Evolutionary conservation across 2,888 invertebrate species (phyloP).

Genomic region (Biston stratarius): DNA sequence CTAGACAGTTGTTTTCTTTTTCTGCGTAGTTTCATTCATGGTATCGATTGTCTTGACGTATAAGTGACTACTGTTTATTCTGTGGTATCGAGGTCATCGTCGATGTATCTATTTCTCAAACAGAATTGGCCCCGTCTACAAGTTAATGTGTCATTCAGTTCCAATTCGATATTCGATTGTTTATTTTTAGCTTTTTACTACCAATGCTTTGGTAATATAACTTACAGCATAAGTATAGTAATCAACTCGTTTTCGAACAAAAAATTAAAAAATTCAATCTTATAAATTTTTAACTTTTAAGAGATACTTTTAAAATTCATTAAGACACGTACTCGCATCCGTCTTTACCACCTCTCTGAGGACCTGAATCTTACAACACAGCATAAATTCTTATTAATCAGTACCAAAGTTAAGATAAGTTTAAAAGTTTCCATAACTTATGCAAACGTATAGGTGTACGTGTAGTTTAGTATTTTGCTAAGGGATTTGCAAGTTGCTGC

Average conservation of each 20-base stretch:
- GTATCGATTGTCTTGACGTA: neutral
- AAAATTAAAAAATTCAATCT: no score
- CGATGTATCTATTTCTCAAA: neutral
- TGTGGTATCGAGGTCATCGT: conserved; percentile 1
- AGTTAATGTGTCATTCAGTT: neutral
- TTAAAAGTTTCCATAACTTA: conserved; percentile 25
- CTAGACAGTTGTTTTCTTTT: neutral
- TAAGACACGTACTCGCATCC: conserved; percentile 1
- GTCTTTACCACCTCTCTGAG: conserved; percentile 3
- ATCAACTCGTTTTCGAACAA: no score
- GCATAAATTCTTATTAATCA: conserved; percentile 34
- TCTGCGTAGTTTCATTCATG: conserved; percentile 9
- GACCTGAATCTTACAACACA: conserved; percentile 11
- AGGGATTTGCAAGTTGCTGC: conserved; percentile 32
- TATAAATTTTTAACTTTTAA: no score
- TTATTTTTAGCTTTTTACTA: no score
- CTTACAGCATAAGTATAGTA: no score
- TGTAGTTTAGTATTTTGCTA: conserved; percentile 33
- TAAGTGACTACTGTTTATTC: neutral
- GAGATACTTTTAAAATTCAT: neutral
- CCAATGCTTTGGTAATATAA: no score
- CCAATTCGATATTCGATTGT: no score
- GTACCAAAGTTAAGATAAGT: conserved; percentile 19
- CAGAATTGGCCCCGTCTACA: neutral
- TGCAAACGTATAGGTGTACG: conserved; percentile 21